phyloP scores from a whole-genome alignment of 2,113 vertebrate species.

The Thinocorus orbignyianus region DNA sequence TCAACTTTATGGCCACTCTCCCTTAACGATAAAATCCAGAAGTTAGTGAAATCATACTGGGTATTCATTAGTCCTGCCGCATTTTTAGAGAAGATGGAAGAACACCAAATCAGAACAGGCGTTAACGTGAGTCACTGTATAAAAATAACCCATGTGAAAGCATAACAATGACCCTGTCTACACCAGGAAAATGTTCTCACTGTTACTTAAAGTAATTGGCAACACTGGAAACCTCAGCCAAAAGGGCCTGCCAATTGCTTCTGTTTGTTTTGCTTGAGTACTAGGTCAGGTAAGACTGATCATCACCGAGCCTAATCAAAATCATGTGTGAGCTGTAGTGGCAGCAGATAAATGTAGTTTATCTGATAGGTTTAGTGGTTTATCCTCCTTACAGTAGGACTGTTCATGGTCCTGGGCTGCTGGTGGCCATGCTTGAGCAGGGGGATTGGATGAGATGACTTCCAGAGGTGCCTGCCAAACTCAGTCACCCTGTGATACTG shows the following conservation, averaged over 20 bases:
- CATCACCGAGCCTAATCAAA: background rate
- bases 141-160: constrained; percentile 59
- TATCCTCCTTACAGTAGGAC: background rate
- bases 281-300: background rate
- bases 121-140: constrained; percentile 18
- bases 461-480: background rate
- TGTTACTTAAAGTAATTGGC: background rate
- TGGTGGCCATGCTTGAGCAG: background rate
- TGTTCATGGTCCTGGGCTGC: background rate
- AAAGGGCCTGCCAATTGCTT: background rate
- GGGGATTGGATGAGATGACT: background rate
- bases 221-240: background rate
- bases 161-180: constrained; percentile 53
- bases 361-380: background rate
- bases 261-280: background rate
- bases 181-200: constrained; percentile 59
- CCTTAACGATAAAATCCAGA: background rate
- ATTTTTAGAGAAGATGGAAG: constrained; percentile 8
- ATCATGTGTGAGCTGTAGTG: background rate
- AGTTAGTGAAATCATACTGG: background rate
- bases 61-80: background rate
- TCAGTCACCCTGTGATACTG: background rate
- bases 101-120: constrained; percentile 43
- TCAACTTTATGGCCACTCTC: background rate
- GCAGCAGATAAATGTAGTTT: background rate